Evolutionary conservation across 64 coral and sea anemone species (phyloP).

Genomic region (Platygyra sinensis): DNA sequence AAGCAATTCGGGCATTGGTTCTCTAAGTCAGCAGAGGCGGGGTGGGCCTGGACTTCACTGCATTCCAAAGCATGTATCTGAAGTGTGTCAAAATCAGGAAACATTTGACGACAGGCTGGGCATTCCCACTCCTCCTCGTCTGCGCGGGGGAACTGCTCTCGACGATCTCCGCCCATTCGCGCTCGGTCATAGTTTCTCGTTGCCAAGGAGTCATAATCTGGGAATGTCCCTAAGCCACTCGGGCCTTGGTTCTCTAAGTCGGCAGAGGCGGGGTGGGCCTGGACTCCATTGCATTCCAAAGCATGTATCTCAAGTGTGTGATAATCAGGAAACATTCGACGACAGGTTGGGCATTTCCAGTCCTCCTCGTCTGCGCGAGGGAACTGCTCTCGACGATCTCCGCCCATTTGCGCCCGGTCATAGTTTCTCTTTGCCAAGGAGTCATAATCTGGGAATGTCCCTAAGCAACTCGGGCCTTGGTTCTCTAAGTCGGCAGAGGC

Average conservation of each 20-base stretch:
- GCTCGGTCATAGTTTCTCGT: no score
- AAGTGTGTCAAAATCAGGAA: no score
- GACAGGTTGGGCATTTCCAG: conserved; percentile 38
- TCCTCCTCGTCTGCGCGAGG: not conserved
- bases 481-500: not conserved
- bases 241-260: conserved; percentile 28
- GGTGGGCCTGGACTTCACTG: no score
- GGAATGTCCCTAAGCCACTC: conserved; percentile 22
- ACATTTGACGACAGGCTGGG: no score
- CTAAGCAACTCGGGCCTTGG: conserved; percentile 43
- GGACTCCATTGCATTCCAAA: conserved; percentile 3
- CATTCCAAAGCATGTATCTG: no score
- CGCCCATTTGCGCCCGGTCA: not conserved
- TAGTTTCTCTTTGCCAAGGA: conserved; percentile 11
- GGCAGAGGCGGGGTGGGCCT: not conserved
- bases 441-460: conserved; percentile 48
- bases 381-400: not conserved
- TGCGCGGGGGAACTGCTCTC: no score
- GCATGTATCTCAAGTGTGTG: conserved; percentile 23
- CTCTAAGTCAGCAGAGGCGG: no score
- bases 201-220: conserved; percentile 46
- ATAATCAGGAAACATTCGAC: conserved; percentile 19
- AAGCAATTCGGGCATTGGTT: no score
- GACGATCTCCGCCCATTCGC: no score
- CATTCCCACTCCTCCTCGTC: no score